Conservation (phyloP, 2,797 vertebrate genomes). For the Erpetoichthys calabaricus region DNA sequence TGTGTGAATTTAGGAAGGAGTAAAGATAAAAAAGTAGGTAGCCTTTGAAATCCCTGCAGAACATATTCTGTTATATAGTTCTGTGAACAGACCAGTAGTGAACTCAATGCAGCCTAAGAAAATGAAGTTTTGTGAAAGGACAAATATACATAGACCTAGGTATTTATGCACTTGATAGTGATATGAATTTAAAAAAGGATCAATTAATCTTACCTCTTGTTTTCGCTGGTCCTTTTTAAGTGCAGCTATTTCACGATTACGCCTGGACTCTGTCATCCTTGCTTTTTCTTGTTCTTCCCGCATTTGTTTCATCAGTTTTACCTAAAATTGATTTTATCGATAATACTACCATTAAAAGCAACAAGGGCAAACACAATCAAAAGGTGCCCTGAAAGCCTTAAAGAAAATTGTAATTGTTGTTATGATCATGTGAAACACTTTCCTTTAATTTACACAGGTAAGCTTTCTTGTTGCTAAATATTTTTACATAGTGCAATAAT, state of each 20-base stretch:
- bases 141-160: no score
- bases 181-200: background rate
- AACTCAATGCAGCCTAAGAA: no score
- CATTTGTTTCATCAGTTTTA: constrained; percentile 93
- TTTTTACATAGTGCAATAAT: no score
- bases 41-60: no score
- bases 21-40: no score
- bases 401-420: background rate
- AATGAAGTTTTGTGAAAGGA: no score
- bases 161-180: background rate
- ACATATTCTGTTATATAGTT: no score
- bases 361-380: background rate
- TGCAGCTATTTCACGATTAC: constrained; percentile 82
- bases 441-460: no score
- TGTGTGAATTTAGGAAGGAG: no score
- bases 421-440: no score
- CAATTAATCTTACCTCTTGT: constrained; percentile 57
- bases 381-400: background rate
- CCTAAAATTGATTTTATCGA: constrained; percentile 38
- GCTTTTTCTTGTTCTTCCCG: constrained; percentile 92
- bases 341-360: background rate
- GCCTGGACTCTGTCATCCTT: constrained; percentile 64
- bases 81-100: no score
- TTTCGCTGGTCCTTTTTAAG: constrained; percentile 94
- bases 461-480: no score